These are phyloP conservation scores for Cantharis nigra DNA, from an alignment of 2,888 invertebrate genomes.

Conservation along the genomic window DNA sequence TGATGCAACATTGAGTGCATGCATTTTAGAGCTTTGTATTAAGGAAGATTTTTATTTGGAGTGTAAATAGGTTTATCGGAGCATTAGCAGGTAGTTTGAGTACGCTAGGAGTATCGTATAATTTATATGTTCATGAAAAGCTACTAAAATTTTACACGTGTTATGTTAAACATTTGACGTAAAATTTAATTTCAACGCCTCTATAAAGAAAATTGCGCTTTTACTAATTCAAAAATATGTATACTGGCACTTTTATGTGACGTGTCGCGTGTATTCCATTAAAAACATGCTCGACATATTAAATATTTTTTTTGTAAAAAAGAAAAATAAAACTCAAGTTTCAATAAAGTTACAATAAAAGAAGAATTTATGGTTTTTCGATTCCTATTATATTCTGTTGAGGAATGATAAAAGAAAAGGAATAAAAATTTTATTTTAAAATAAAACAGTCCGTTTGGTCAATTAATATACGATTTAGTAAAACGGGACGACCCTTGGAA, in stretches of 20 bases:
- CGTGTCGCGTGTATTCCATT: not conserved
- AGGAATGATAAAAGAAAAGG: not conserved
- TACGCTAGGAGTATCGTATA: not conserved
- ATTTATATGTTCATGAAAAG: not conserved
- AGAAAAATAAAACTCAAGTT: not conserved
- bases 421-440: not conserved
- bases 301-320: not conserved
- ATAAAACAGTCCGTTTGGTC: not conserved
- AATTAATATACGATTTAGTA: not conserved
- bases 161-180: not conserved
- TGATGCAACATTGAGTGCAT: not conserved
- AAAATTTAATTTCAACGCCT: not conserved
- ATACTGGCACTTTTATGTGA: not conserved
- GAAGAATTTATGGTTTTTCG: not conserved
- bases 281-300: not conserved
- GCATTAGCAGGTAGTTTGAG: not conserved
- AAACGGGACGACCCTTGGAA: not conserved
- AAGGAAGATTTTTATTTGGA: not conserved
- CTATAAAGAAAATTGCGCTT: not conserved
- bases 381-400: not conserved
- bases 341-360: not conserved
- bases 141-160: not conserved
- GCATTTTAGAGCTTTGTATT: not conserved
- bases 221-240: not conserved
- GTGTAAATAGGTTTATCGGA: not conserved